Percentiles rank a stretch among this genome's conserved stretches.
Conservation (phyloP, 2,888 invertebrate species). For the Lycocerus yunnanus region DNA sequence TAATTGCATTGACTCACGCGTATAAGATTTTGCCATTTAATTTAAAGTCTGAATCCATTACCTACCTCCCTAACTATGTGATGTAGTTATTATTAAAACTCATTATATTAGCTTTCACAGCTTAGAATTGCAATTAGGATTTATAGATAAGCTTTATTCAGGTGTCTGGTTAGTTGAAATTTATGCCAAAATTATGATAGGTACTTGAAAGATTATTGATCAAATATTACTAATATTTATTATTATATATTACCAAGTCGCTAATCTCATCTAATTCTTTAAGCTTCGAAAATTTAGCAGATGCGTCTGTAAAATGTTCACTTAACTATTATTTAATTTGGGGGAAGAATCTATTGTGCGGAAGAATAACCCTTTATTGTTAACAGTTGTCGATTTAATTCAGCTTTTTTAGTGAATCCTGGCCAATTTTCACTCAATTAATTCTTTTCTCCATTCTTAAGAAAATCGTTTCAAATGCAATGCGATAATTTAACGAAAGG, state of each 20-base stretch:
- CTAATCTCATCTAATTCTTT: conserved; percentile 21
- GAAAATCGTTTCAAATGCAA: conserved; percentile 24
- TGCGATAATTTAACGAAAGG: conserved; percentile 4
- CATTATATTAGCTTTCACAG: conserved; percentile 40
- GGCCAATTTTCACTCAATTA: conserved; percentile 35
- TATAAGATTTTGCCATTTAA: conserved; percentile 29
- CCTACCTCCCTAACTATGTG: conserved; percentile 17
- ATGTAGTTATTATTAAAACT: conserved; percentile 36
- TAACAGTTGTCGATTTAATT: conserved; percentile 38
- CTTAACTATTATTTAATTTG: conserved; percentile 36
- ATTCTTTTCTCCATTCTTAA: conserved; percentile 28
- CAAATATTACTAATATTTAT: conserved; percentile 21
- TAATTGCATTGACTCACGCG: conserved; percentile 46
- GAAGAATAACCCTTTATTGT: conserved; percentile 42
- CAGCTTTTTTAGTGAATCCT: conserved; percentile 29
- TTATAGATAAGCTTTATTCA: conserved; percentile 18
- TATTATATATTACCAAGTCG: conserved; percentile 21
- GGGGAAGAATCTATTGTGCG: conserved; percentile 39
- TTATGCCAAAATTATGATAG: conserved; percentile 9
- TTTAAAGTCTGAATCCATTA: conserved; percentile 32
- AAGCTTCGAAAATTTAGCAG: conserved; percentile 32
- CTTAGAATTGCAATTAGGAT: conserved; percentile 34
- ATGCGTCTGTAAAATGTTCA: conserved; percentile 37
- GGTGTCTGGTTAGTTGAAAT: conserved; percentile 6
- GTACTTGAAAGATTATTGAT: neutral